Evolutionary conservation across 2,113 vertebrate genomes (phyloP), one percentile per base, ranked within the genome.

Genomic region (Austrofundulus limnaeus): DNA sequence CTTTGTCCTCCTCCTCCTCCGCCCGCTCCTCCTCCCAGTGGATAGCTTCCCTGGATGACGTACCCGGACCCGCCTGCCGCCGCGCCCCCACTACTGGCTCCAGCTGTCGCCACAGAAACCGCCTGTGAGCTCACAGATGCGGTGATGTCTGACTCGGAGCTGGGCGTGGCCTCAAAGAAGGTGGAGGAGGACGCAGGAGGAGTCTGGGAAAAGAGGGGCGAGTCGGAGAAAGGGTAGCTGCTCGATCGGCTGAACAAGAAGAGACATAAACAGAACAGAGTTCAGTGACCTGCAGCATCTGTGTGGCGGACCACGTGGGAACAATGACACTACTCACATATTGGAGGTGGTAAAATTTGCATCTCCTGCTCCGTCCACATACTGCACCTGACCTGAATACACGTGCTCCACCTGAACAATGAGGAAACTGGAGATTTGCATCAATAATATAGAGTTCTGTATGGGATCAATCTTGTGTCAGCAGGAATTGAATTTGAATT

Each of bases 321-420:
- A 34, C 16, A 12, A 37, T n/a, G 3, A 24, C n/a, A 57, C 24
- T 53, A 84, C 94, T 95, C 81, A 96, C 95, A 96, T 95, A 77
- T 91, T 93, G 83, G 95, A 86, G 1, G 93, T 90, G 65, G 84
- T 89, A 80, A 94, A 97, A 75, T 87, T 88, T 58, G 90, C 55
- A 1, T 95, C 95, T 34, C 91, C 88, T 57, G 75, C 76, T 8
- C 91, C 94, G 24, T 97, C 95, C 88, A 95, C 94, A 59, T 95
- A 97, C 85, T 96, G 94, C 67, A 95, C 93, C 81, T 95, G 95
- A 70, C 91, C 93, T 28, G 94, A 83, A 78, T 94, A 96, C 34
- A 95, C 94, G 25, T 95, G 94, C 79, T 94, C 94, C 55, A 94
- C 93, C 94, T 95, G 77, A 8, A 65, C 28, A 63, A 79, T 46